phyloP scores from a whole-genome alignment of 1,140 invertebrate species.

The Formica selysi region DNA sequence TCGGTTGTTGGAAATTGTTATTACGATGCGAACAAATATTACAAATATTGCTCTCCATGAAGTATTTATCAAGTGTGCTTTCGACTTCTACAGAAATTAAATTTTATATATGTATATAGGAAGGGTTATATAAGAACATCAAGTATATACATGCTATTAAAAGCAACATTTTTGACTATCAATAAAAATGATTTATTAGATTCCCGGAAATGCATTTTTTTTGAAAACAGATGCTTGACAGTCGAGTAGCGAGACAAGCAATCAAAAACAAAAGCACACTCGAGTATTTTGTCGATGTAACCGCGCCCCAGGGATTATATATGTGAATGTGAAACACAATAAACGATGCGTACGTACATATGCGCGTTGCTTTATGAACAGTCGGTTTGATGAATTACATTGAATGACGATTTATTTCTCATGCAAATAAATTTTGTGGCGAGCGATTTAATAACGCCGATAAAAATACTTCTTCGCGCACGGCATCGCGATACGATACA shows the following conservation, averaged over 20 bases:
- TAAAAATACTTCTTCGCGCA: slow-evolving; percentile 28
- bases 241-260: slow-evolving; percentile 31
- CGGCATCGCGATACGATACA: neutral
- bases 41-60: neutral
- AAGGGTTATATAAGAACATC: neutral
- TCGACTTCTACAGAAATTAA: neutral
- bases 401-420: slow-evolving; percentile 46
- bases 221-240: neutral
- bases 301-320: slow-evolving; percentile 42
- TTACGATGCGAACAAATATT: neutral
- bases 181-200: slow-evolving; percentile 5
- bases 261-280: slow-evolving; percentile 52
- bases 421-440: slow-evolving; percentile 52
- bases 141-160: neutral
- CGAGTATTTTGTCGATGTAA: slow-evolving; percentile 36
- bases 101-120: neutral
- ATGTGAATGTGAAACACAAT: slow-evolving; percentile 30
- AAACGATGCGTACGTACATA: neutral
- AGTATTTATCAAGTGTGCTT: slow-evolving; percentile 3
- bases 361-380: slow-evolving; percentile 12
- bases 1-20: neutral
- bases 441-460: slow-evolving; percentile 36
- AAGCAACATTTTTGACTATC: neutral
- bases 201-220: neutral
- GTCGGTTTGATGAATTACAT: slow-evolving; percentile 56